Percentiles rank a stretch among this genome's conserved stretches.
phyloP scores from a whole-genome alignment of 2,113 vertebrate species.

The Oncorhynchus kisutch region DNA sequence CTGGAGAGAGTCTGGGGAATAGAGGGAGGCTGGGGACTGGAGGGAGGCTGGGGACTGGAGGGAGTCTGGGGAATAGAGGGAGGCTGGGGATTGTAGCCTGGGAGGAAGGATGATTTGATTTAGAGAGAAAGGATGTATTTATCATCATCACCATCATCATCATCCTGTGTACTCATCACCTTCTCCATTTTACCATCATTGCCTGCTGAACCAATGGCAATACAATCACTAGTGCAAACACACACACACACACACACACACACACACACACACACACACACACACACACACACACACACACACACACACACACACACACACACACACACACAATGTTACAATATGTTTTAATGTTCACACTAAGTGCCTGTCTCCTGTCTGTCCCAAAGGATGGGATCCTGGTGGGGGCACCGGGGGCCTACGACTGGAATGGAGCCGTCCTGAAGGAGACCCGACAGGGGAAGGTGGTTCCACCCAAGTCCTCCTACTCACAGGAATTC shows the following conservation, averaged over 20 bases:
- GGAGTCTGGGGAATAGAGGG: too few relatives aligned
- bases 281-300: not conserved
- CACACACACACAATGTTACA: too few relatives aligned
- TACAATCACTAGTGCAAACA: not conserved
- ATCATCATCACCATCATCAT: not conserved
- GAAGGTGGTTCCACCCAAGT: conserved; percentile 84
- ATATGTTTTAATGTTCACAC: not conserved
- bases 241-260: conserved; percentile 2
- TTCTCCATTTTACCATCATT: not conserved
- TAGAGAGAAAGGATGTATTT: not conserved
- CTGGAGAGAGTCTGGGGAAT: too few relatives aligned
- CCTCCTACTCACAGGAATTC: conserved; percentile 89
- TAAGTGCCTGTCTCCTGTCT: not conserved
- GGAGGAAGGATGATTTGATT: not conserved
- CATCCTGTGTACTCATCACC: not conserved
- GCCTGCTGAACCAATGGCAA: not conserved
- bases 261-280: conserved; percentile 9
- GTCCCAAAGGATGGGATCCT: conserved; percentile 85
- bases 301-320: too few relatives aligned
- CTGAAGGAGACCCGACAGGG: conserved; percentile 87
- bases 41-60: too few relatives aligned
- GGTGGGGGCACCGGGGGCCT: conserved; percentile 92
- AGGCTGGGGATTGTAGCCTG: not conserved
- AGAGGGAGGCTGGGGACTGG: too few relatives aligned
- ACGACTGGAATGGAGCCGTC: conserved; percentile 94